A percentile compares a stretch with the other conserved stretches of the same genome.
phyloP scores from a whole-genome alignment of 1,140 invertebrate genomes.

The Lordiphosa stackelbergi region DNA sequence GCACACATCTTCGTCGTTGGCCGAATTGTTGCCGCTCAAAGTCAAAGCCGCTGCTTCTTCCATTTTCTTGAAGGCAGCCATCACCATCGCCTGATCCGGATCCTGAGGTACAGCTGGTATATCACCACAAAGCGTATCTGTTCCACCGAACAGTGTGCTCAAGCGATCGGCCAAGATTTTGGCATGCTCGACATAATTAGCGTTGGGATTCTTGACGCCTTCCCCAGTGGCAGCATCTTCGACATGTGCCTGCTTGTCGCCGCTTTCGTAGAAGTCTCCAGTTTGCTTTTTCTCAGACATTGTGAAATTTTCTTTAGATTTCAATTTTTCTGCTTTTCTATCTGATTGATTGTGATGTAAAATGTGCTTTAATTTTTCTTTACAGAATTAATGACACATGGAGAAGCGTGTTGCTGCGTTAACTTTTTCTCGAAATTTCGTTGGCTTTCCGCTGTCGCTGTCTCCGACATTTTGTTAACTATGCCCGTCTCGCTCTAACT shows the following conservation, averaged over 20 bases:
- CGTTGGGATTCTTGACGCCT: constrained; percentile 38
- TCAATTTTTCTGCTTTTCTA: constrained; percentile 1
- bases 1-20: too few relatives aligned
- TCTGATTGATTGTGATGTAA: not conserved
- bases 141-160: constrained; percentile 55
- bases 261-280: constrained; percentile 77
- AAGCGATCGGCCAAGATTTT: constrained; percentile 64
- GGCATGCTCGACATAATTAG: constrained; percentile 74
- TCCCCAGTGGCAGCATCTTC: constrained; percentile 9
- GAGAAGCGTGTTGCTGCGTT: too few relatives aligned
- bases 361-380: too few relatives aligned
- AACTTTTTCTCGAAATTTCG: too few relatives aligned
- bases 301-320: constrained; percentile 27
- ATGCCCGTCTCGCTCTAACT: too few relatives aligned
- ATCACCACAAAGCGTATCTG: constrained; percentile 55
- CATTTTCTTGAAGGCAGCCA: constrained; percentile 75
- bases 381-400: too few relatives aligned
- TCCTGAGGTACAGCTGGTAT: constrained; percentile 63
- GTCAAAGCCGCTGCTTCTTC: constrained; percentile 33
- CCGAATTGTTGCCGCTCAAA: too few relatives aligned
- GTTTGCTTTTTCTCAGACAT: constrained; percentile 68
- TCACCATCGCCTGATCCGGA: constrained; percentile 71
- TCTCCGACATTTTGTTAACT: too few relatives aligned
- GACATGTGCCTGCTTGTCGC: constrained; percentile 26
- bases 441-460: too few relatives aligned